These are phyloP conservation scores for Smittia sp. DNA, from an alignment of 2,888 invertebrate genomes.

Conservation along the genomic window DNA sequence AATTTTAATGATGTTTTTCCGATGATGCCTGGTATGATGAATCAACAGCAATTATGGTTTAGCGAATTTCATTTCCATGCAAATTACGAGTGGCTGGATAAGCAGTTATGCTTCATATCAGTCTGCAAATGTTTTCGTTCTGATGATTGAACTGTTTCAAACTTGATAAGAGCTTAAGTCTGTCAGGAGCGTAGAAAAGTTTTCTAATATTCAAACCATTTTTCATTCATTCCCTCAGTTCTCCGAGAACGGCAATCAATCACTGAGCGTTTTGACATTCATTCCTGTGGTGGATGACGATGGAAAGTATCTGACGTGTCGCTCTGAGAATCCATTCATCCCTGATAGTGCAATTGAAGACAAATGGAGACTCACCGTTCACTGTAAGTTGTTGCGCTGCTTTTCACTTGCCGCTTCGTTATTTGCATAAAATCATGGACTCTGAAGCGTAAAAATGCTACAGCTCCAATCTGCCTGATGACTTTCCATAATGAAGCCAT, in stretches of 20 bases:
- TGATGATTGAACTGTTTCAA: constrained; percentile 1
- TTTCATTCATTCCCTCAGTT: constrained; percentile 57
- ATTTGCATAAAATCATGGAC: neutral
- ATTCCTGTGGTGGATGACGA: constrained; percentile 83
- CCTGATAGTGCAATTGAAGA: constrained; percentile 79
- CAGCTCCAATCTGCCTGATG: neutral
- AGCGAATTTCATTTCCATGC: constrained; percentile 3
- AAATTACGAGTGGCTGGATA: neutral
- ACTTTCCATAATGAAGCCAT: constrained; percentile 29
- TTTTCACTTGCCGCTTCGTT: neutral
- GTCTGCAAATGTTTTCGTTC: too few relatives aligned
- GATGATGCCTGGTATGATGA: neutral
- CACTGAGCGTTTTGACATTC: constrained; percentile 77
- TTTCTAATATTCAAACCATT: neutral
- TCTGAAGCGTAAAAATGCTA: too few relatives aligned
- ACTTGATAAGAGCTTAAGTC: neutral
- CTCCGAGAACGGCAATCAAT: constrained; percentile 77
- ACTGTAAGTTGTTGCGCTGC: constrained; percentile 68
- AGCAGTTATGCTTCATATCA: neutral
- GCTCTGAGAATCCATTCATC: constrained; percentile 83
- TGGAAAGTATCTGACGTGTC: constrained; percentile 83
- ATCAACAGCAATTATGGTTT: constrained; percentile 7
- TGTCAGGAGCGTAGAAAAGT: neutral
- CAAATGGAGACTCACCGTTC: constrained; percentile 82
- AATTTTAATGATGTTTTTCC: constrained; percentile 37